Evolutionary conservation across 2,797 vertebrate genomes (phyloP).

Genomic region (Phyllotis vaccarum): DNA sequence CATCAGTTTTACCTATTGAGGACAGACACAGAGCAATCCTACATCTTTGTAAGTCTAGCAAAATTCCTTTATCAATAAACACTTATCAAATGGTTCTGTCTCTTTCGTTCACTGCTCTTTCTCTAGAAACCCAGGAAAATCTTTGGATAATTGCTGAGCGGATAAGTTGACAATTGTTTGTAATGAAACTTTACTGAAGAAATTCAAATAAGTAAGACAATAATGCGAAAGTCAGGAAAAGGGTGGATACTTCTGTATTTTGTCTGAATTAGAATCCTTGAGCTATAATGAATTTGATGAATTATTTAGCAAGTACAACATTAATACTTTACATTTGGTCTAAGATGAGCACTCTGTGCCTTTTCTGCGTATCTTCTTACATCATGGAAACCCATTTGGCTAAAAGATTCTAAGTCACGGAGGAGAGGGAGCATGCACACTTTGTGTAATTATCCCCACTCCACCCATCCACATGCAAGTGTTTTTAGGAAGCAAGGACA

Average conservation of each 20-base stretch:
- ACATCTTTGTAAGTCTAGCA: not conserved
- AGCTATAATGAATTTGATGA: not conserved
- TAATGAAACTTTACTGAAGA: slow-evolving; percentile 2
- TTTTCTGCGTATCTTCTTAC: slow-evolving; percentile 49
- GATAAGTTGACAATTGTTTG: not conserved
- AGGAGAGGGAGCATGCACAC: not conserved
- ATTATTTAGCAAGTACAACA: slow-evolving; percentile 60
- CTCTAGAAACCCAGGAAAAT: slow-evolving; percentile 16
- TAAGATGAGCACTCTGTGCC: not conserved
- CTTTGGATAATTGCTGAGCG: not conserved
- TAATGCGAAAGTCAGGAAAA: not conserved
- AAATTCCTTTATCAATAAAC: not conserved
- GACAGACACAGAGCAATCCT: not conserved
- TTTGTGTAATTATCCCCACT: not conserved
- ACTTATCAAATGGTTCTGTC: not conserved
- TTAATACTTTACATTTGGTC: slow-evolving; percentile 43
- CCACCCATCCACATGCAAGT: not conserved
- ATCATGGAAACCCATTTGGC: not conserved
- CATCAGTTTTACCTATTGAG: not conserved
- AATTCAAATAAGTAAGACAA: slow-evolving; percentile 21
- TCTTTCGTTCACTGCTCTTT: not conserved
- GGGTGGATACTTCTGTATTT: not conserved
- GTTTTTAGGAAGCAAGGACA: not conserved
- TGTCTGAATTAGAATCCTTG: slow-evolving; percentile 52
- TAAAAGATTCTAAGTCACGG: not conserved